Conservation (phyloP, 2,888 invertebrate species). For the Lampropteryx suffumata region DNA sequence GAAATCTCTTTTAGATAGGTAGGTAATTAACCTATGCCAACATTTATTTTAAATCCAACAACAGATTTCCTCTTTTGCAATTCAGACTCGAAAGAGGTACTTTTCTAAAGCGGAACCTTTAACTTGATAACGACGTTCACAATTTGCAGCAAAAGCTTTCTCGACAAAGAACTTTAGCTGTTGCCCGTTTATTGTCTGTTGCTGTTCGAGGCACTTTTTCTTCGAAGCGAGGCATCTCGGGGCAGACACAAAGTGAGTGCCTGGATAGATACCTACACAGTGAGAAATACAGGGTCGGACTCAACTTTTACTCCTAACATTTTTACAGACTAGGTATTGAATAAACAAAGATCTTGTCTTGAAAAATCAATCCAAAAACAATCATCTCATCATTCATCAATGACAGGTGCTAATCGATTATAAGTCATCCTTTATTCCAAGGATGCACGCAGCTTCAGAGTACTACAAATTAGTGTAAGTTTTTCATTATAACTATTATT, state of each 20-base stretch:
- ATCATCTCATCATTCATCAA: too few species aligned
- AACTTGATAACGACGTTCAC: slow-evolving; percentile 30
- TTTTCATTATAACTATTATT: too few species aligned
- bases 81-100: slow-evolving; percentile 9
- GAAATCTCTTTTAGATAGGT: neutral
- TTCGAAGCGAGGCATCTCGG: slow-evolving; percentile 28
- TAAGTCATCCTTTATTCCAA: too few species aligned
- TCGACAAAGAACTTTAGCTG: slow-evolving; percentile 28
- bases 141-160: slow-evolving; percentile 25
- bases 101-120: slow-evolving; percentile 26
- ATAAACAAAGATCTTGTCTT: too few species aligned
- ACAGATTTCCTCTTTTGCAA: slow-evolving; percentile 11
- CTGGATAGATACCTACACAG: slow-evolving; percentile 14
- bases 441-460: too few species aligned
- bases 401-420: too few species aligned
- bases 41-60: slow-evolving; percentile 11
- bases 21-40: neutral
- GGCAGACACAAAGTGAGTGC: slow-evolving; percentile 33
- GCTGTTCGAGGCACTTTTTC: slow-evolving; percentile 32
- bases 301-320: neutral
- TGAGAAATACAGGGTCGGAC: slow-evolving; percentile 29
- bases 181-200: slow-evolving; percentile 35
- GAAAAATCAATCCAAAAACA: too few species aligned
- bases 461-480: too few species aligned
- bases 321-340: too few species aligned